Base-by-base conservation (phyloP, 2,797 vertebrate species). In the Enteromius afrohamiltoni region DNA sequence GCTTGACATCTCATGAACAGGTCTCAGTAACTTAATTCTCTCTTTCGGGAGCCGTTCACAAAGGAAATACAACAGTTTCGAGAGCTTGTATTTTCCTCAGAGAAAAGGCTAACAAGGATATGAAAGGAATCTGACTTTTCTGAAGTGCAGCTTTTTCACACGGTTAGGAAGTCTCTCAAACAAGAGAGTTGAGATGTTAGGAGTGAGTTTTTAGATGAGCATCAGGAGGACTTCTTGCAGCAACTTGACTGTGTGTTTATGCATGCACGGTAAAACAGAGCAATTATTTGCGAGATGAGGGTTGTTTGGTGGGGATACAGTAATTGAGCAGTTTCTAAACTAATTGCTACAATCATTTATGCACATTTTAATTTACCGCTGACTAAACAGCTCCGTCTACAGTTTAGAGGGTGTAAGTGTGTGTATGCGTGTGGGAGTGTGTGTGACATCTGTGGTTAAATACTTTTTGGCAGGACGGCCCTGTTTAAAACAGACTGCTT, bases 181-280 rank as follows among this genome's bases (percentile, higher is more conserved):
- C 9, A 19, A 67, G 70, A 21, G 64, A 7, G 13, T 1, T 74
- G 13, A 23, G 42, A 31, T 64, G n/a, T 14, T 51, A n/a, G 8
- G 26, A 69, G 64, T 19, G 31, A 40, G 53, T 13, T 51, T 45
- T 78, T n/a, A 62, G 34, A 2, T 49, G 42, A 67, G 53, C 45
- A 64, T 62, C 51, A 49, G 26, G 49, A 79, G 58, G 47, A 45
- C 34, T 23, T 65, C 47, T 34, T 42, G 5, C 83, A 55, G 83
- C 71, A 68, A 75, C 21, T 6, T 34, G 45, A 42, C 19, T 34
- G 29, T 85, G 84, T 86, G 87, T 89, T 75, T 86, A 86, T 23
- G 86, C 86, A 55, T 37, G 19, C 10, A 40, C 51, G 23, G 51
- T 23, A 75, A 49, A 53, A 74, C 14, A n/a, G 88, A 75, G 79